These are phyloP conservation scores for Chascanopsetta lugubris DNA, from an alignment of 2,113 vertebrate species.

Conservation along the genomic window DNA sequence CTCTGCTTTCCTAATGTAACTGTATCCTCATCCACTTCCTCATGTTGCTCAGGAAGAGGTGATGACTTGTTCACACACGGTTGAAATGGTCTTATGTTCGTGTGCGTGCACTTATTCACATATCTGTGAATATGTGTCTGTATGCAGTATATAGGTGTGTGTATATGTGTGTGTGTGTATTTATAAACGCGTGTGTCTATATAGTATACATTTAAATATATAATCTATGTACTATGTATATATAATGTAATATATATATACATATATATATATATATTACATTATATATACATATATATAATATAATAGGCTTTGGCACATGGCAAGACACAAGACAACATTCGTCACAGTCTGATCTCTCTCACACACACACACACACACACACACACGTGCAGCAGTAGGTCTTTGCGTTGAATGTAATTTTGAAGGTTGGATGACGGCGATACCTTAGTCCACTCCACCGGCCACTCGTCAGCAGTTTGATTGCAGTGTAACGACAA, in stretches of 20 bases:
- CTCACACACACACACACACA: slow-evolving; percentile 10
- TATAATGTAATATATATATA: no score
- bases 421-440: slow-evolving; percentile 52
- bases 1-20: not conserved
- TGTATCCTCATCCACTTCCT: not conserved
- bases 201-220: not conserved
- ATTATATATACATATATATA: not conserved
- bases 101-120: no score
- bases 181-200: not conserved
- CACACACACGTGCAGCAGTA: slow-evolving; percentile 3
- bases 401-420: slow-evolving; percentile 24
- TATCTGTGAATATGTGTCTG: not conserved
- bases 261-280: not conserved
- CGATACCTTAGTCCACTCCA: slow-evolving; percentile 53
- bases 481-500: slow-evolving; percentile 60
- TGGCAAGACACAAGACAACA: not conserved
- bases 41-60: not conserved
- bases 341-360: not conserved
- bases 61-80: no score
- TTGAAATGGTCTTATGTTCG: no score
- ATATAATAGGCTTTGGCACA: slow-evolving; percentile 9
- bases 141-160: not conserved
- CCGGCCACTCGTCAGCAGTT: slow-evolving; percentile 40
- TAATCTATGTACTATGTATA: not conserved
- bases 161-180: not conserved